Base-by-base conservation (phyloP, 1,140 invertebrate species). In the Calephelis virginiensis region DNA sequence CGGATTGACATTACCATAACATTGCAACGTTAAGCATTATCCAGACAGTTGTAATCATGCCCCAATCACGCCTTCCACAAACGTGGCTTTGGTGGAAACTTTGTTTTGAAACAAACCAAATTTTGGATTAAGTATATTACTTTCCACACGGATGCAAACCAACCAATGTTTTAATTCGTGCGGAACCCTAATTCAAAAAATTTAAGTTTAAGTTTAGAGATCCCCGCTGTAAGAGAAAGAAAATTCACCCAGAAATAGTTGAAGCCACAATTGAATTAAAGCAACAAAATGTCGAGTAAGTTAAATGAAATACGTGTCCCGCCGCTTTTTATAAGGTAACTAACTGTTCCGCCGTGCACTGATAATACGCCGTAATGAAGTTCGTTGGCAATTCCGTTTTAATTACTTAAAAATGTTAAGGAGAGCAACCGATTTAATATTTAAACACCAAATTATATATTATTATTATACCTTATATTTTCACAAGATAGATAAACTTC, bases 331-430 rank as follows among this genome's bases (percentile, higher is more conserved):
- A 67, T 77, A 74, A 80, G 72, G 72, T 81, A 85, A 83, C 83
- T 81, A 85, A 83, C 83, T 78, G 81, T 82, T 71, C 75, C 77
- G 74, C 78, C 71, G 77, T 85, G 81, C 82, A 83, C 82, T 85
- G 82, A 85, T 87, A 82, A 83, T 81, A 76, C 78, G 74, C 74
- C 73, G 73, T 85, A 84, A 85, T 82, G 80, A 85, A 81, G 74
- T 84, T 85, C 77, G 75, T 71, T 78, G 66, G 77, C 77, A 76
- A 79, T 82, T 77, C 82, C 76, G 80, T 84, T 86, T 85, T 87
- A 85, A 85, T 85, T 84, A 80, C 75, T 66, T 14, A 71, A 68
- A 43, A 71, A 74, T 69, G 67, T 76, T 77, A 77, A 81, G 70
- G 75, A 75, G 71, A 66, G 63, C 69, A 77, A 69, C 66, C 63